A percentile compares a stretch with the other conserved stretches of the same genome.
Conservation (phyloP, 2,113 vertebrate genomes). For the Coturnix japonica region DNA sequence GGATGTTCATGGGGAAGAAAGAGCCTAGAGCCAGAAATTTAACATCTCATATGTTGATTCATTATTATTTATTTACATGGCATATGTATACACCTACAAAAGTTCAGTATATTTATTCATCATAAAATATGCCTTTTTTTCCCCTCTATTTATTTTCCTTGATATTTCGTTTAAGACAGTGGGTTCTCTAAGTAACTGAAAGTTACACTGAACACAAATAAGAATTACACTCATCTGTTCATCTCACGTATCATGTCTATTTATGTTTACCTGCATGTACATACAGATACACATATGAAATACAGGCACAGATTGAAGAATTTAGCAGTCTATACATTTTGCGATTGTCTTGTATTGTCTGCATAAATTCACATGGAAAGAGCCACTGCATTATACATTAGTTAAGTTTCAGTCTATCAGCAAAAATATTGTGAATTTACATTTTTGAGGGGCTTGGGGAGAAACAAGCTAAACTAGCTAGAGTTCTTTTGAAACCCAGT, state of each 20-base stretch:
- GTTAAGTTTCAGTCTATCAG: neutral
- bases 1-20: neutral
- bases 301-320: neutral
- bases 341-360: neutral
- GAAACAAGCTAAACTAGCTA: neutral
- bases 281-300: neutral
- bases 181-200: neutral
- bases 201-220: neutral
- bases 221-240: neutral
- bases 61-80: neutral
- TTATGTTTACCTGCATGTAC: neutral
- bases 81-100: neutral
- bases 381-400: neutral
- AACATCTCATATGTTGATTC: neutral
- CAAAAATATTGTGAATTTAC: neutral
- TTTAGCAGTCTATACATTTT: neutral
- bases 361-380: neutral
- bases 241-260: neutral
- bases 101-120: constrained; percentile 1
- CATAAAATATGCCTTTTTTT: neutral
- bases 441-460: neutral
- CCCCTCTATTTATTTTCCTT: neutral
- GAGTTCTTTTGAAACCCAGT: neutral
- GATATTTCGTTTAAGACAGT: neutral
- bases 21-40: neutral